Evolutionary conservation across 1,140 invertebrate genomes (phyloP).

Genomic region (Pseudomyrmex cubaensis): DNA sequence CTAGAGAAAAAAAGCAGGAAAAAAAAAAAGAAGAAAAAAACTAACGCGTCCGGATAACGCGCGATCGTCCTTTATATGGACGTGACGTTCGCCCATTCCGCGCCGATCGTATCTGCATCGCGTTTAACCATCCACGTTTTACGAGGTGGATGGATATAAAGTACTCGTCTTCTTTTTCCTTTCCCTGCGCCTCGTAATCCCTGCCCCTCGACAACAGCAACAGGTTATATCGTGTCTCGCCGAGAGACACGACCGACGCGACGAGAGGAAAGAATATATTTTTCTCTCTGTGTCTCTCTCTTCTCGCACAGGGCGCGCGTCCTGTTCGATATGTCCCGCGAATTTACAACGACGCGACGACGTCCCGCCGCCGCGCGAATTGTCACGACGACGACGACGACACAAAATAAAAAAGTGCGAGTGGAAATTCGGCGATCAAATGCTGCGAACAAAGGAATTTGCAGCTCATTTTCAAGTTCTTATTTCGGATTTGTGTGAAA

Average conservation of each 20-base stretch:
- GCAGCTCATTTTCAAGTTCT: no score
- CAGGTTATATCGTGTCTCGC: constrained; percentile 66
- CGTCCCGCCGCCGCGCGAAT: constrained; percentile 23
- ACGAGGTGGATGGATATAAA: constrained; percentile 71
- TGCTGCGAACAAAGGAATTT: not conserved
- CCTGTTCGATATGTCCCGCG: constrained; percentile 18
- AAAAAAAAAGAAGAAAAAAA: not conserved
- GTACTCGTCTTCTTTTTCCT: not conserved
- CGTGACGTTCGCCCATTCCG: constrained; percentile 23
- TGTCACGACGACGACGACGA: not conserved
- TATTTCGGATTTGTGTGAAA: no score
- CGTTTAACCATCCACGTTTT: constrained; percentile 72
- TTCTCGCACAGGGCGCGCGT: constrained; percentile 29
- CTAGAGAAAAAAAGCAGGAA: not conserved
- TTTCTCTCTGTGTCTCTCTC: not conserved
- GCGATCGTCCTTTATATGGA: constrained; percentile 43
- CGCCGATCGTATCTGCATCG: constrained; percentile 65
- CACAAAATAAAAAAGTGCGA: constrained; percentile 5
- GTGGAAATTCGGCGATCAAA: not conserved
- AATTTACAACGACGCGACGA: constrained; percentile 58
- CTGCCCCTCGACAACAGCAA: constrained; percentile 40
- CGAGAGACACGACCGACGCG: not conserved
- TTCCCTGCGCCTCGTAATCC: not conserved
- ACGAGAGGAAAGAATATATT: not conserved
- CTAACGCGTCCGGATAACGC: not conserved